Percentiles rank a stretch among this genome's conserved stretches.
Evolutionary conservation across 2,113 vertebrate genomes (phyloP).

Genomic region (Rhea pennata): DNA sequence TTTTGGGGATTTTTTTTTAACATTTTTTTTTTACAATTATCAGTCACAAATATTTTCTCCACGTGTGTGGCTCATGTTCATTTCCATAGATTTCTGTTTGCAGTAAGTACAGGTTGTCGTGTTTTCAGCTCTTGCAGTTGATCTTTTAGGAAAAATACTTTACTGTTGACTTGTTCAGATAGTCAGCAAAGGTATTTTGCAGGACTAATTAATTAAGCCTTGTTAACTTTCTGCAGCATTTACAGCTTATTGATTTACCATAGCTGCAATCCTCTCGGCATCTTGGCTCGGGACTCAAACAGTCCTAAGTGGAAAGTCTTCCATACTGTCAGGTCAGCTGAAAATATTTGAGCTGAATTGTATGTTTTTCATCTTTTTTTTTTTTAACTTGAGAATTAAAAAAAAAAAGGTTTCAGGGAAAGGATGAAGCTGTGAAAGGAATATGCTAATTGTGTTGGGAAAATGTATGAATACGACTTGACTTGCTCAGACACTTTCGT

Average conservation of each 20-base stretch:
- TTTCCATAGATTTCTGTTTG: not conserved
- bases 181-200: not conserved
- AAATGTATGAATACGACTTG: not conserved
- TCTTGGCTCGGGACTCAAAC: not conserved
- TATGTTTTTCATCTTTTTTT: not conserved
- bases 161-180: not conserved
- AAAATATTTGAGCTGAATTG: not conserved
- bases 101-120: not conserved
- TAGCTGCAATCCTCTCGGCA: not conserved
- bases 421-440: not conserved
- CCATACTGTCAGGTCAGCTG: not conserved
- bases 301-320: not conserved
- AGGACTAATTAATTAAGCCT: not conserved
- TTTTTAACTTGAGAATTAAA: not conserved
- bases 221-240: conserved; percentile 1
- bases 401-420: not conserved
- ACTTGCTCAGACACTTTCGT: not conserved
- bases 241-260: not conserved
- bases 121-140: not conserved
- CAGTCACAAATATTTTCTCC: not conserved
- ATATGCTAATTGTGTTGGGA: not conserved
- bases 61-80: not conserved
- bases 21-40: not conserved
- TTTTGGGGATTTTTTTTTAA: not conserved
- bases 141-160: conserved; percentile 22